Evolutionary conservation across 2,888 invertebrate genomes (phyloP), one percentile per base, ranked within the genome.

Genomic region (Drosophila tripunctata): DNA sequence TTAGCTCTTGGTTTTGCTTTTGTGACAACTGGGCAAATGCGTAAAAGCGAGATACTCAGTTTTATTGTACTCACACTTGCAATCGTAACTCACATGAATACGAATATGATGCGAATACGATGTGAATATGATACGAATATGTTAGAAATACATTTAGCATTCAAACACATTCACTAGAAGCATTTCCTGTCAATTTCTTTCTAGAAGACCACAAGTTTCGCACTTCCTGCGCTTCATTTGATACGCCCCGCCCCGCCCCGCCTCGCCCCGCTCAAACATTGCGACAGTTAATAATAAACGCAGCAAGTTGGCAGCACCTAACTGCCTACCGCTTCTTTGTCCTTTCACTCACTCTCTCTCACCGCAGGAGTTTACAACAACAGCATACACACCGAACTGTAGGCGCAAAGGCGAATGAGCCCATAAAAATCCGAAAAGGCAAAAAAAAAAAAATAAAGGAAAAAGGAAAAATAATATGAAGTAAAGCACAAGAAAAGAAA

Each of bases 251-350:
- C 4, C 21, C 5, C 27, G 27, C 10, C 4, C 10, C 27, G 27
- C 10, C 7, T 10, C 27, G 27, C 10, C 8, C 3, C 33, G n/a
- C 63, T 58, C 67, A 65, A 63, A 81, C 62, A 78, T 68, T 81
- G 78, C 77, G 86, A 82, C 86, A 78, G 76, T 81, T 80, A 81
- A 78, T 81, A 86, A 85, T 82, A 85, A 82, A 81, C 86, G 63
- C 83, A 57, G 64, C 64, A 47, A 61, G 54, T 64, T 54, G 50
- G 43, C 36, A 50, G 38, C 52, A 21, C 15, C 44, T 7, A 35
- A 24, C 38, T 31, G n/a, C 22, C 15, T 0, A 21, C 6, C 15
- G 31, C 27, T 5, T n/a, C n/a, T n/a, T n/a, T n/a, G n/a, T 27
- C 27, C 27, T 10, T 27, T 10, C 8, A 0, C 24, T 7, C 27